A percentile compares a stretch with the other conserved stretches of the same genome.
These are phyloP conservation scores for Indicator maculatus DNA, from an alignment of 2,113 vertebrate genomes.

Conservation along the genomic window DNA sequence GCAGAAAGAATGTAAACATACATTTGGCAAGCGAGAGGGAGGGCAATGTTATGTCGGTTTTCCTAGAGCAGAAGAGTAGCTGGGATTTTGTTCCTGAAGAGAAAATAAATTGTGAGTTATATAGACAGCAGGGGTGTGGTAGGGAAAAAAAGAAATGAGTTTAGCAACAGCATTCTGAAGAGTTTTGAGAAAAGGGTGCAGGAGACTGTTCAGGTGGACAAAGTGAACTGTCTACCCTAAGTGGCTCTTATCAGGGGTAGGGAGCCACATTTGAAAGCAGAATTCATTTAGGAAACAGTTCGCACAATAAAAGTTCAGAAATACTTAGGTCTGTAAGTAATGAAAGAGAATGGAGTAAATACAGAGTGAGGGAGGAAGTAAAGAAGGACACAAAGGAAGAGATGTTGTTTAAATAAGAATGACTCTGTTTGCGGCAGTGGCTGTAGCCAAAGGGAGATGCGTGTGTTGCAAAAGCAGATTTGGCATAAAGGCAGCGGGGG, in stretches of 20 bases:
- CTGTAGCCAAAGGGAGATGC: neutral
- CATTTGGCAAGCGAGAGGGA: neutral
- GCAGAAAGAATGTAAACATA: neutral
- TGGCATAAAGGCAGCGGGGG: neutral
- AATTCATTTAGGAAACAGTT: neutral
- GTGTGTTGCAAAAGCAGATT: neutral
- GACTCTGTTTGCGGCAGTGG: neutral
- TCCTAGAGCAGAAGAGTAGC: neutral
- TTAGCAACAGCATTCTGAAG: neutral
- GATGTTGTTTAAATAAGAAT: neutral
- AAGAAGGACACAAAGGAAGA: neutral
- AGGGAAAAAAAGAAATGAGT: neutral
- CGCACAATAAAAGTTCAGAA: neutral
- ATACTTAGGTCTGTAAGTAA: neutral
- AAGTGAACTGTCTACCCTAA: neutral
- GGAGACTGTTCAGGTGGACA: neutral
- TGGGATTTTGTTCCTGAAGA: neutral
- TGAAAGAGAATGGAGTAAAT: neutral
- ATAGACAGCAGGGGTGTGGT: neutral
- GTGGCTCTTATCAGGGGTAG: neutral
- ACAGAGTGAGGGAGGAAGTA: neutral
- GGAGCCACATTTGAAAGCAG: neutral
- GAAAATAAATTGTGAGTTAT: neutral
- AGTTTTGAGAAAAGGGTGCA: neutral
- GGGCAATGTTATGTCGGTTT: neutral